Evolutionary conservation across 2,797 vertebrate species (phyloP).

Genomic region (Hephaestus fuliginosus): DNA sequence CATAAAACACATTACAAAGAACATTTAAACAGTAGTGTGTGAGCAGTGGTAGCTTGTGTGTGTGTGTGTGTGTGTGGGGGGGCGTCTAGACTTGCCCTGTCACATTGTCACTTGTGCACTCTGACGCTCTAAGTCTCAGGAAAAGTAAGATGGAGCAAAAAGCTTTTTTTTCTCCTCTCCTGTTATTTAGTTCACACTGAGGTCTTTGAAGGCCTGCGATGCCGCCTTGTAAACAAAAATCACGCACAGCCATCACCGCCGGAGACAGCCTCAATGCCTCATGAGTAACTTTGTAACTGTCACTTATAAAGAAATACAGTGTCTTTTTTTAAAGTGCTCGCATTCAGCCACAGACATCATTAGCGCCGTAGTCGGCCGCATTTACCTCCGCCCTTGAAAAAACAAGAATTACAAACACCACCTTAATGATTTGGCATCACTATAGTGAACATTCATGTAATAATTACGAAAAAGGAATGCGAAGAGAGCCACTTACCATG

Average conservation of each 20-base stretch:
- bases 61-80: background rate
- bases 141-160: conserved; percentile 18
- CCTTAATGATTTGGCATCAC: conserved; percentile 12
- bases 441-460: background rate
- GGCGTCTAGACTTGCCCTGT: background rate
- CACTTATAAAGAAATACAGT: conserved; percentile 3
- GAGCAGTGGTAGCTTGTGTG: no score
- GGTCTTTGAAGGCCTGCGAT: conserved; percentile 43
- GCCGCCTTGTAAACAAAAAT: conserved; percentile 53
- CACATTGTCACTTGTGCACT: conserved; percentile 11
- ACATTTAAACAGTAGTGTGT: no score
- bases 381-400: conserved; percentile 32
- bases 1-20: no score
- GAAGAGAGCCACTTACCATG: background rate
- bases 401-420: background rate
- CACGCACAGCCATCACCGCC: conserved; percentile 7
- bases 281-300: conserved; percentile 39
- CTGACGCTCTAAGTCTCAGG: background rate
- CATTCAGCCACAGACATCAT: conserved; percentile 9
- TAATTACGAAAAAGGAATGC: background rate
- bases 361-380: background rate
- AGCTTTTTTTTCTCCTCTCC: conserved; percentile 22
- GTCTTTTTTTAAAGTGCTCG: background rate
- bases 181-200: conserved; percentile 29
- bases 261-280: conserved; percentile 37